Evolutionary conservation across 2,888 invertebrate species (phyloP).

Genomic region (Orchesella flavescens): DNA sequence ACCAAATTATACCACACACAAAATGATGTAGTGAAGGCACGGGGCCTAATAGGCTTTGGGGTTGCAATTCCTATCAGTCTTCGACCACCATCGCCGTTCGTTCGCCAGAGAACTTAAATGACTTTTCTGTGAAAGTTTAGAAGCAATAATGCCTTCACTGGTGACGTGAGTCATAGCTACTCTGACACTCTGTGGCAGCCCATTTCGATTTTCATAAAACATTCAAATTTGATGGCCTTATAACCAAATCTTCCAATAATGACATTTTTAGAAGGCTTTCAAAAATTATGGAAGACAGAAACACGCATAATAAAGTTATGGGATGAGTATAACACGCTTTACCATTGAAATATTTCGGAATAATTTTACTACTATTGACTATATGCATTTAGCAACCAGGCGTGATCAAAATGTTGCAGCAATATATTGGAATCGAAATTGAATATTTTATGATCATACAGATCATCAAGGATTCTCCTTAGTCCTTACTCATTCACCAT

Average conservation of each 20-base stretch:
- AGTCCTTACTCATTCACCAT: no score
- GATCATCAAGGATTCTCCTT: no score
- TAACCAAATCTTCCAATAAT: not conserved
- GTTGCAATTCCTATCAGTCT: not conserved
- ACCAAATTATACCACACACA: not conserved
- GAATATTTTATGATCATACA: no score
- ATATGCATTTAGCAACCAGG: no score
- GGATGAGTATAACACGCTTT: no score
- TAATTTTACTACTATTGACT: no score
- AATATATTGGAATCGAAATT: no score
- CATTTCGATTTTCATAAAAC: constrained; percentile 18
- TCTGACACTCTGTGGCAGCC: constrained; percentile 17
- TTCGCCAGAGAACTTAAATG: constrained; percentile 3
- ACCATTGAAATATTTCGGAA: no score
- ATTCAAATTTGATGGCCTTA: not conserved
- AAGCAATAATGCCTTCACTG: constrained; percentile 22
- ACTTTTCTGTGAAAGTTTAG: constrained; percentile 35
- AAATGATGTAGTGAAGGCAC: no score
- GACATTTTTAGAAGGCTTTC: constrained; percentile 8
- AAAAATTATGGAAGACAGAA: no score
- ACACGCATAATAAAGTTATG: no score
- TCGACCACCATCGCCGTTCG: constrained; percentile 27
- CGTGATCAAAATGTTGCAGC: no score
- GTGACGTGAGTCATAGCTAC: not conserved
- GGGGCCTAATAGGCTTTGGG: not conserved